Evolutionary conservation across 23 tunicate genomes (phyloP).

Genomic region (Botrylloides violaceus): DNA sequence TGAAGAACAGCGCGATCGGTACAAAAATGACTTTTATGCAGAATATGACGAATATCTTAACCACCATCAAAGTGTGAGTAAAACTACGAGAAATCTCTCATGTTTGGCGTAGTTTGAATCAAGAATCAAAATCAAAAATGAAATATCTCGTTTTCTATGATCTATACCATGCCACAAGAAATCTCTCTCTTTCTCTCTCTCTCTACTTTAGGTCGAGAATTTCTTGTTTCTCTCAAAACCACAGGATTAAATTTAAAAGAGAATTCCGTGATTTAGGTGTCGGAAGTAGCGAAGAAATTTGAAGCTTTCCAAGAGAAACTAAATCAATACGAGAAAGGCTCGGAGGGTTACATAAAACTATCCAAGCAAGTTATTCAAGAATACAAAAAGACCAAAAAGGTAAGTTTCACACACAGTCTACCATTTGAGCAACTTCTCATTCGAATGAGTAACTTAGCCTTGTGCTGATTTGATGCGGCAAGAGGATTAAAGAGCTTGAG

Average conservation of each 20-base stretch:
- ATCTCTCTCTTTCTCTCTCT: too few relatives aligned
- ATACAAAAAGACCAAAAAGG: conserved; percentile 52
- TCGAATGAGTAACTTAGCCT: too few relatives aligned
- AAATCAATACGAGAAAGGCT: conserved; percentile 34
- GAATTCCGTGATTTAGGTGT: too few relatives aligned
- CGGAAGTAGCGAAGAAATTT: conserved; percentile 47
- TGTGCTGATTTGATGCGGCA: too few relatives aligned
- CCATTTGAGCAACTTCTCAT: background rate
- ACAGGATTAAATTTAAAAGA: too few relatives aligned
- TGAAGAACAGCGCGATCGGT: conserved; percentile 47
- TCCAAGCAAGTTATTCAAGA: conserved; percentile 43
- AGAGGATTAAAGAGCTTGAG: too few relatives aligned
- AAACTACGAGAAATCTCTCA: background rate
- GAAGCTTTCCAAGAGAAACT: conserved; percentile 39
- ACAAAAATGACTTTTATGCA: conserved; percentile 64
- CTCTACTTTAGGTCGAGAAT: too few relatives aligned
- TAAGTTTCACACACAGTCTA: background rate
- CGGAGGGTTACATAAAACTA: conserved; percentile 54
- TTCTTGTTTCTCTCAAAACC: too few relatives aligned
- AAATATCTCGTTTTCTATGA: conserved; percentile 39
- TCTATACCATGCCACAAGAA: too few relatives aligned
- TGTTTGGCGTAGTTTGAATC: conserved; percentile 1
- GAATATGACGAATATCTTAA: conserved; percentile 79
- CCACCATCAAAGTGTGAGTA: conserved; percentile 52
- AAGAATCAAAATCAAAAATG: conserved; percentile 40